Base-by-base conservation (phyloP, 23 tunicate genomes). In the Clavelina lepadiformis region DNA sequence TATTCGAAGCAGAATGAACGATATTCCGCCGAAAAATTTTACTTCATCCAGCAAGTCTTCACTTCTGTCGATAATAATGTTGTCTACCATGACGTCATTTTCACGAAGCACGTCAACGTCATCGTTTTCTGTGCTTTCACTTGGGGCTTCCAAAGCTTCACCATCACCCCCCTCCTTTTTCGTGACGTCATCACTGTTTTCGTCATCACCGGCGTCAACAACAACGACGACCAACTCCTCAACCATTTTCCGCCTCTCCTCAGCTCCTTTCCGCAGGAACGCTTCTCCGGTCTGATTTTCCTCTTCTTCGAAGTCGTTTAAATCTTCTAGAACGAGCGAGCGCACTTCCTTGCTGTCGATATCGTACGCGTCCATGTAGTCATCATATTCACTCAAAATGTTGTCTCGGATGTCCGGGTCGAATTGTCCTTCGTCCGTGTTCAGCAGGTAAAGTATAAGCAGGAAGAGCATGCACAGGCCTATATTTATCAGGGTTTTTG, bases 91-190 rank as follows among this genome's bases (percentile, higher is more conserved):
- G 46, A 78, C 80, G 65, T 86, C 95, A 66, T 78, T 86, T 29
- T 86, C 95, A 31, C 95, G 74, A 21, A 86, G 72, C 41, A 79
- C 78, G 44, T 79, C 87, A 11, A 64, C 76, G 31, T 83, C 82
- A 28, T 68, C 80, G 31, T 68, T 68, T 32, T 77, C 81, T 15
- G 74, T 78, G 3, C 33, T 61, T 60, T 83, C 86, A 21, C 65
- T 61, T 13, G 97, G 97, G 1, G 87, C 69, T 31, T 89, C 97
- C 37, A 89, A 54, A 1, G 74, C 33, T 26, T 81, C 61, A 13
- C 54, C 38, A 15, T 73, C 73, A 46, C 49, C 57, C 0, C 35
- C 22, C 7, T 66, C 54, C 13, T 71, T 32, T 24, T 44, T 62
- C 2, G 29, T 34, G 32, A 13, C 20, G 15, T 21, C 56, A 11